Evolutionary conservation across 2,888 invertebrate species (phyloP).

Genomic region (Diogma glabrata): DNA sequence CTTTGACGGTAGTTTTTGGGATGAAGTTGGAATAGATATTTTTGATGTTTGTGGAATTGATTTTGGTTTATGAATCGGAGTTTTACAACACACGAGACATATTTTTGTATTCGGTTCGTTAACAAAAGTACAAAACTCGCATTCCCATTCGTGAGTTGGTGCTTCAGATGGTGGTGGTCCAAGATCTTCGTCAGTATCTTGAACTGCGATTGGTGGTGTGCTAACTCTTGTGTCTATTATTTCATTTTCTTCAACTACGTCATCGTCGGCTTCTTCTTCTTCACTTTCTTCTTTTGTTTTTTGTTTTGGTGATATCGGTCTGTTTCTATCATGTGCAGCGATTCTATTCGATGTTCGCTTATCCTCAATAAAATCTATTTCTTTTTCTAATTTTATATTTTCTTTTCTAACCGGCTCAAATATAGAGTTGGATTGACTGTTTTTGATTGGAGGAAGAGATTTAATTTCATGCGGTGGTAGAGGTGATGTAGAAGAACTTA

Average conservation of each 20-base stretch:
- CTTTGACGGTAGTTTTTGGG: slow-evolving; percentile 15
- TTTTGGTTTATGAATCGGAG: slow-evolving; percentile 40
- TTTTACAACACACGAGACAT: slow-evolving; percentile 79
- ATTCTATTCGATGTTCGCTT: background rate
- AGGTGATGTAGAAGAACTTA: slow-evolving; percentile 4
- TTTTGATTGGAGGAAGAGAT: background rate
- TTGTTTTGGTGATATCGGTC: background rate
- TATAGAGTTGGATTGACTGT: no score
- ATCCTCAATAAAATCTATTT: background rate
- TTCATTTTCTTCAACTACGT: slow-evolving; percentile 11
- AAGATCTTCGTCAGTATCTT: slow-evolving; percentile 26
- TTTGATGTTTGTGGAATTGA: slow-evolving; percentile 21
- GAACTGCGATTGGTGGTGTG: slow-evolving; percentile 21
- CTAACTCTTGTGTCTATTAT: slow-evolving; percentile 14
- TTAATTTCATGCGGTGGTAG: slow-evolving; percentile 1
- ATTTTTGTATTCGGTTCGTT: slow-evolving; percentile 69
- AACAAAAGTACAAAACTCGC: slow-evolving; percentile 82
- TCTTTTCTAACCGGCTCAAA: no score
- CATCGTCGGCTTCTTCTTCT: slow-evolving; percentile 17
- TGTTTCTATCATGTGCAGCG: background rate
- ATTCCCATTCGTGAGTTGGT: slow-evolving; percentile 61
- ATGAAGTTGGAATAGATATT: no score
- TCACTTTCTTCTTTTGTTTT: slow-evolving; percentile 2
- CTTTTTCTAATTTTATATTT: no score
- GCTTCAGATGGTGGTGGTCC: slow-evolving; percentile 40